These are phyloP conservation scores for Crocuta crocuta DNA, from an alignment of 2,113 vertebrate genomes.

Conservation along the genomic window DNA sequence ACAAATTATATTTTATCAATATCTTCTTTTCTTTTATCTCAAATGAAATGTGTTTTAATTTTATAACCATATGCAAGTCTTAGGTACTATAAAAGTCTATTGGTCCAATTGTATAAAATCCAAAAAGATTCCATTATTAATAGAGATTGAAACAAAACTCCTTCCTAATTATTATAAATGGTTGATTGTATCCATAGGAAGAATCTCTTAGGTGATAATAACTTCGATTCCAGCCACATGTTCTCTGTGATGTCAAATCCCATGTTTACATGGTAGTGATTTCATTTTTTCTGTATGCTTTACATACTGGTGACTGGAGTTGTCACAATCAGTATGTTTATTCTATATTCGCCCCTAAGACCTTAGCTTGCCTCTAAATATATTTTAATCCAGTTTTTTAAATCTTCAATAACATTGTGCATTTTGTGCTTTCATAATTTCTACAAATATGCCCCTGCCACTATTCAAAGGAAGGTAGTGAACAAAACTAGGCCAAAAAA, in stretches of 20 bases:
- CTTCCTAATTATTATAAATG: neutral
- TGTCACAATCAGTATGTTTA: neutral
- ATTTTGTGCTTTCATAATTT: conserved; percentile 8
- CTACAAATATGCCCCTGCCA: neutral
- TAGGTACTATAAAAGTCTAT: neutral
- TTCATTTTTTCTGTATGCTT: neutral
- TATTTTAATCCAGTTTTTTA: neutral
- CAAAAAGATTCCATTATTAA: neutral
- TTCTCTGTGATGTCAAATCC: neutral
- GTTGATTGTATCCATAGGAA: neutral
- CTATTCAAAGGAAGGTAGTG: neutral
- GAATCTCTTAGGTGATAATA: neutral
- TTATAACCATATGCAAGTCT: neutral
- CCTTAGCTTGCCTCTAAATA: neutral
- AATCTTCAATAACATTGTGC: neutral
- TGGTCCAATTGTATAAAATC: neutral
- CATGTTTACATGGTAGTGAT: neutral
- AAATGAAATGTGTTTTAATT: neutral
- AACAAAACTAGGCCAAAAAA: neutral
- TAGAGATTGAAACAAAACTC: neutral
- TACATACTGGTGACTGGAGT: neutral
- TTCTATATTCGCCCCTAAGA: neutral
- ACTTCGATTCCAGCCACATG: neutral
- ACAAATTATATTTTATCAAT: neutral
- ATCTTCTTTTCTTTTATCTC: neutral